phyloP scores from a whole-genome alignment of 2,113 vertebrate genomes.

The Nothobranchius kuhntae region DNA sequence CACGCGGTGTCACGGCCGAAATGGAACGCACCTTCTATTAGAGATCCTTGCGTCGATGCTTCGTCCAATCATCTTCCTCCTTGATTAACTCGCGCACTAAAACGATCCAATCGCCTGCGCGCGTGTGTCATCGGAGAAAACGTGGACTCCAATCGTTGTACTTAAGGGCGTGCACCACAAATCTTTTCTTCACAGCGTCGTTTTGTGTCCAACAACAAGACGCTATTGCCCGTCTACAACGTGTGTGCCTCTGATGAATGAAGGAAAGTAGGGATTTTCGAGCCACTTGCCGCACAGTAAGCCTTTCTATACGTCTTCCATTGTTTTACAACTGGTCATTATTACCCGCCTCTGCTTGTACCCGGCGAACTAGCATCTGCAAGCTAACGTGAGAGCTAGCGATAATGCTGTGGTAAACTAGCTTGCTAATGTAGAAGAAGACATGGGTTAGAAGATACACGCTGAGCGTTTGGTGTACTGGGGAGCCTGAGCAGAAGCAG shows the following conservation, averaged over 20 bases:
- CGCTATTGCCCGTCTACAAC: constrained; percentile 26
- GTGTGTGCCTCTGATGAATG: constrained; percentile 50
- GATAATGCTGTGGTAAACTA: constrained; percentile 43
- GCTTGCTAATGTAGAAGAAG: constrained; percentile 69
- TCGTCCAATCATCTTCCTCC: constrained; percentile 49
- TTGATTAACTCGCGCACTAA: constrained; percentile 27
- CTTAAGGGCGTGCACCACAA: constrained; percentile 69
- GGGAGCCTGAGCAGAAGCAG: constrained; percentile 11
- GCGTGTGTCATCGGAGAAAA: constrained; percentile 15
- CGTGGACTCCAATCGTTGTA: constrained; percentile 67
- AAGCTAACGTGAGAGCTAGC: constrained; percentile 51
- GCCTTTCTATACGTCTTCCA: constrained; percentile 14
- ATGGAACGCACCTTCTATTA: constrained; percentile 41
- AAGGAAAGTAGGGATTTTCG: constrained; percentile 52
- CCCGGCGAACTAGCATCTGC: constrained; percentile 1
- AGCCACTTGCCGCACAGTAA: constrained; percentile 45
- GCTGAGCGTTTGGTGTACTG: neutral
- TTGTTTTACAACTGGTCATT: neutral
- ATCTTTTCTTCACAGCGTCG: constrained; percentile 72
- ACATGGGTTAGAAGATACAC: constrained; percentile 36
- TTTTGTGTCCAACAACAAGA: constrained; percentile 51
- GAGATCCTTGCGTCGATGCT: neutral
- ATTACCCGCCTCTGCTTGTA: neutral
- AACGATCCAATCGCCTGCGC: constrained; percentile 50
- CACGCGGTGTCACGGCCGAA: constrained; percentile 45